Percentiles rank a stretch among this genome's conserved stretches.
phyloP scores from a whole-genome alignment of 2,113 vertebrate genomes.

The Paraplagusia blochii region DNA sequence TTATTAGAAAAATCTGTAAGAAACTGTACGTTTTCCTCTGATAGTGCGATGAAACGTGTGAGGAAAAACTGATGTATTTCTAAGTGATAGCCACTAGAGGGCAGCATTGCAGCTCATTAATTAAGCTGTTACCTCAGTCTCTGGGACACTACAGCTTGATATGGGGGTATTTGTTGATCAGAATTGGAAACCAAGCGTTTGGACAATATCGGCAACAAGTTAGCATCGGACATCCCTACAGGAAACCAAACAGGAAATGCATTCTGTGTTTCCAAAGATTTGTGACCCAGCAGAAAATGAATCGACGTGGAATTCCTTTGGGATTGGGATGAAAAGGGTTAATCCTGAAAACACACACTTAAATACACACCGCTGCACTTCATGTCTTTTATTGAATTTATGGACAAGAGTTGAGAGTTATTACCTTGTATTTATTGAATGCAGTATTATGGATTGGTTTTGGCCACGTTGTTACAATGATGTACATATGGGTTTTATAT shows the following conservation, averaged over 20 bases:
- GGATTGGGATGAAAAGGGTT: slow-evolving; percentile 59
- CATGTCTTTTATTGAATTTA: slow-evolving; percentile 52
- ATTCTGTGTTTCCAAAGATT: slow-evolving; percentile 59
- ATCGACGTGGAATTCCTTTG: slow-evolving; percentile 55
- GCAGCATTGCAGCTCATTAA: too few species aligned
- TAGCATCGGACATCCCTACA: slow-evolving; percentile 54
- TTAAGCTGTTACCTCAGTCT: too few species aligned
- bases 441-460: slow-evolving; percentile 52
- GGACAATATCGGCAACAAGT: too few species aligned
- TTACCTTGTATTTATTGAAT: slow-evolving; percentile 59
- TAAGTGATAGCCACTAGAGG: too few species aligned
- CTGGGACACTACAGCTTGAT: too few species aligned
- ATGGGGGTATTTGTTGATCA: too few species aligned
- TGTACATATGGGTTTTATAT: slow-evolving; percentile 55
- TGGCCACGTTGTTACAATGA: slow-evolving; percentile 46
- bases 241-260: slow-evolving; percentile 60
- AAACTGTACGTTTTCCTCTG: too few species aligned
- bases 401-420: slow-evolving; percentile 38
- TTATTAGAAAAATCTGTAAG: too few species aligned
- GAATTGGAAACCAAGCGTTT: too few species aligned
- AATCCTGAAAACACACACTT: slow-evolving; percentile 48
- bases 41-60: too few species aligned
- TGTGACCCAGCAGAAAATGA: slow-evolving; percentile 57
- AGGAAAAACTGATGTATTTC: too few species aligned
- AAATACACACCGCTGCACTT: slow-evolving; percentile 37